Evolutionary conservation across 2,888 invertebrate genomes (phyloP).

Genomic region (Brachyptera putata): DNA sequence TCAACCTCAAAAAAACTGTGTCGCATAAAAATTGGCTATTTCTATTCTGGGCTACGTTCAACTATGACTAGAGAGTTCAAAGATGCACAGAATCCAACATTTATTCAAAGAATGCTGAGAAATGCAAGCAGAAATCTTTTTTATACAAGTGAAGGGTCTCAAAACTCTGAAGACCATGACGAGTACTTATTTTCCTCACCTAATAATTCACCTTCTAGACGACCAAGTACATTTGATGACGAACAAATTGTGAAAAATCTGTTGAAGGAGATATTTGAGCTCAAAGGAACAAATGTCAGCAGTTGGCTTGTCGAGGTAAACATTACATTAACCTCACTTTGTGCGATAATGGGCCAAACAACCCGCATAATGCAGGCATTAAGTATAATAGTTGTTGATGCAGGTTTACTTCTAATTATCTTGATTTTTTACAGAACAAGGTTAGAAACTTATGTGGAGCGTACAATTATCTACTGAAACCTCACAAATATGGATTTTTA

Average conservation of each 20-base stretch:
- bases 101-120: not conserved
- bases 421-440: constrained; percentile 42
- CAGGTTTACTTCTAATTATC: not conserved
- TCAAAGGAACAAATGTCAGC: constrained; percentile 35
- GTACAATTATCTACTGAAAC: constrained; percentile 40
- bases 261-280: constrained; percentile 36
- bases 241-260: constrained; percentile 34
- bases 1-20: not conserved
- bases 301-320: constrained; percentile 39
- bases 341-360: too few species aligned
- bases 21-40: not conserved
- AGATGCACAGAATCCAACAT: not conserved
- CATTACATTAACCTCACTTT: too few species aligned
- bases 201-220: constrained; percentile 6
- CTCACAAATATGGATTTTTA: constrained; percentile 43
- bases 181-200: constrained; percentile 18
- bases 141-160: not conserved
- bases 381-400: too few species aligned
- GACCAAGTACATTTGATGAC: constrained; percentile 36
- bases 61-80: not conserved
- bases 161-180: constrained; percentile 1
- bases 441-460: constrained; percentile 42
- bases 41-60: not conserved
- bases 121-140: not conserved
- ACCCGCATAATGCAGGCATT: too few species aligned